These are phyloP conservation scores for Phoebastria nigripes DNA, from an alignment of 2,797 vertebrate species.

Conservation along the genomic window DNA sequence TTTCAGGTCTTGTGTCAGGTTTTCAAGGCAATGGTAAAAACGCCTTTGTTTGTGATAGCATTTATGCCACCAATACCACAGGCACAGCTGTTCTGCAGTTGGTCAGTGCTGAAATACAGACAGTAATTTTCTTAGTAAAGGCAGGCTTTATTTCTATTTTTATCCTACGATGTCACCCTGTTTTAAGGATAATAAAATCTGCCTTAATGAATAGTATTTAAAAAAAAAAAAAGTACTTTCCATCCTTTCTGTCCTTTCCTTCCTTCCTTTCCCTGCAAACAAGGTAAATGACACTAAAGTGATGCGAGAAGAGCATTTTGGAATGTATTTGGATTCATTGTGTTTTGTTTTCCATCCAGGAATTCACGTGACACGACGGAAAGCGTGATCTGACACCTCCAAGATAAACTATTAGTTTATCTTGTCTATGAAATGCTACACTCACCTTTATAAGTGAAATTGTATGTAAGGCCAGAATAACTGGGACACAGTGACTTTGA, in stretches of 20 bases:
- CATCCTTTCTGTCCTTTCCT: neutral
- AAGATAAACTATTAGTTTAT: neutral
- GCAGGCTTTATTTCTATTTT: conserved; percentile 1
- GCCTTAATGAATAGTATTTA: neutral
- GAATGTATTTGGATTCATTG: neutral
- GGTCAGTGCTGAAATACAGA: conserved; percentile 5
- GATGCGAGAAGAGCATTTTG: neutral
- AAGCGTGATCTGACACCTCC: neutral
- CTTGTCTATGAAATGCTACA: neutral
- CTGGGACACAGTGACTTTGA: neutral
- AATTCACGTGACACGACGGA: conserved; percentile 9
- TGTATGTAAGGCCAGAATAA: neutral
- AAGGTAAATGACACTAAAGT: neutral
- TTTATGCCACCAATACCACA: neutral
- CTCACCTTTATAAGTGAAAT: conserved; percentile 32
- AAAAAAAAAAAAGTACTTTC: neutral
- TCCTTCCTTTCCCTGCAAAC: neutral
- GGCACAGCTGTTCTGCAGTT: neutral
- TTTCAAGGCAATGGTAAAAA: neutral
- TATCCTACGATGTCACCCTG: neutral
- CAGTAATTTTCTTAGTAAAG: neutral
- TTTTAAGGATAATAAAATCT: conserved; percentile 9
- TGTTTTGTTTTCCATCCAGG: neutral
- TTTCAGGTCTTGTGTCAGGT: neutral
- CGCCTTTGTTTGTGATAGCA: neutral